Evolutionary conservation across 2,797 vertebrate species (phyloP).

Genomic region (Distichodus sexfasciatus): DNA sequence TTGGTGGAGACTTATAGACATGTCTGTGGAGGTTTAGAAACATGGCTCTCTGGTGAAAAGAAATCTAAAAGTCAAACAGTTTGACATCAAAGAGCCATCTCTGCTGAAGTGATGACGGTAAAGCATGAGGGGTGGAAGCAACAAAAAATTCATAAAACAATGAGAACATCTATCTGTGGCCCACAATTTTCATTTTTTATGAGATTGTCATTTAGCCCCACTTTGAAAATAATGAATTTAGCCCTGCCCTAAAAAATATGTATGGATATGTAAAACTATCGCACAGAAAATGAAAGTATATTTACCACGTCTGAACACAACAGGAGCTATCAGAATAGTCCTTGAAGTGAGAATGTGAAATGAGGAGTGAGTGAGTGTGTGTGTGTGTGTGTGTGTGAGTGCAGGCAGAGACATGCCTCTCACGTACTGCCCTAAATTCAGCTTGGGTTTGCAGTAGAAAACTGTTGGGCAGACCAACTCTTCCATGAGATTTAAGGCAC

Average conservation of each 20-base stretch:
- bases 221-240: slow-evolving; percentile 40
- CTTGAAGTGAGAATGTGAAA: too few species aligned
- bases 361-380: too few species aligned
- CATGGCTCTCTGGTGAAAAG: background rate
- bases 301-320: slow-evolving; percentile 34
- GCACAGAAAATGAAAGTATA: slow-evolving; percentile 30
- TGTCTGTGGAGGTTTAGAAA: too few species aligned
- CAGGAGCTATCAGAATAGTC: slow-evolving; percentile 44
- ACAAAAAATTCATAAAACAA: background rate
- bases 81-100: background rate
- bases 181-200: slow-evolving; percentile 39
- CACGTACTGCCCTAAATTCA: too few species aligned
- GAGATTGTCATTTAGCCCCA: slow-evolving; percentile 20
- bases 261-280: slow-evolving; percentile 14
- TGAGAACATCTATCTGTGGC: background rate
- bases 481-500: slow-evolving; percentile 29
- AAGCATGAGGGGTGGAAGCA: background rate
- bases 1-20: background rate
- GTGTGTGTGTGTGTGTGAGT: slow-evolving; percentile 10
- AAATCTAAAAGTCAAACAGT: background rate
- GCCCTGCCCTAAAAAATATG: slow-evolving; percentile 9
- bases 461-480: slow-evolving; percentile 43
- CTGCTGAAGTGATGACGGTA: background rate
- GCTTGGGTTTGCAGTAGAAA: slow-evolving; percentile 40
- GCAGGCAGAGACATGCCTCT: too few species aligned